A percentile compares a stretch with the other conserved stretches of the same genome.
Evolutionary conservation across 2,888 invertebrate genomes (phyloP).

Genomic region (Yponomeuta evonymella): DNA sequence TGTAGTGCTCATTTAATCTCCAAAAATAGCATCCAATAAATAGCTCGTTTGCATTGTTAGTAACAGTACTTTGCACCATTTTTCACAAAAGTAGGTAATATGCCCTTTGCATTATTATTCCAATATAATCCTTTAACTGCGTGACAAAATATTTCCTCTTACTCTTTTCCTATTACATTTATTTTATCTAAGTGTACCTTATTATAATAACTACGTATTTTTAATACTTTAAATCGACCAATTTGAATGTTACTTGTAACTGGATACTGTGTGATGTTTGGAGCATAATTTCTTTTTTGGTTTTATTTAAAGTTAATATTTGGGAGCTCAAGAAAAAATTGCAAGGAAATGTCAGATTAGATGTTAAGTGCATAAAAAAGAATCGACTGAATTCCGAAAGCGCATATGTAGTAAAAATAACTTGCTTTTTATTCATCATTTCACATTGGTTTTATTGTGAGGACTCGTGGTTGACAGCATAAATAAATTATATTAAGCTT

Average conservation of each 20-base stretch:
- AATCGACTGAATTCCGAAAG: conserved; percentile 56
- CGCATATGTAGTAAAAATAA: conserved; percentile 28
- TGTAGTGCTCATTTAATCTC: background rate
- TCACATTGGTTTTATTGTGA: conserved; percentile 32
- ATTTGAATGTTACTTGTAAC: conserved; percentile 5
- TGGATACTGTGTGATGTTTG: conserved; percentile 5
- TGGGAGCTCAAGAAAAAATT: conserved; percentile 39
- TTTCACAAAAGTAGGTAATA: background rate
- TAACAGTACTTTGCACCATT: background rate
- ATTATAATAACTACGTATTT: background rate
- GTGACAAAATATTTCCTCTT: background rate
- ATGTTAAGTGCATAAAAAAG: conserved; percentile 51
- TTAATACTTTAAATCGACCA: conserved; percentile 11
- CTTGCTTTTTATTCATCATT: conserved; percentile 46
- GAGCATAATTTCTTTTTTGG: background rate
- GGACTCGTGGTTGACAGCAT: conserved; percentile 44
- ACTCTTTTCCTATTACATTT: background rate
- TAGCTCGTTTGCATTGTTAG: background rate
- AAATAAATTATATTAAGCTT: conserved; percentile 20
- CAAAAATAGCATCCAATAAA: background rate
- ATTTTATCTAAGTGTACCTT: background rate
- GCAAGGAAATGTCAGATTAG: conserved; percentile 35
- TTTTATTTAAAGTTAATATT: conserved; percentile 16
- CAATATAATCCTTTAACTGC: background rate
- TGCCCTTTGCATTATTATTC: background rate